Base-by-base conservation (phyloP, 2,888 invertebrate species). In the Xylota sylvarum region DNA sequence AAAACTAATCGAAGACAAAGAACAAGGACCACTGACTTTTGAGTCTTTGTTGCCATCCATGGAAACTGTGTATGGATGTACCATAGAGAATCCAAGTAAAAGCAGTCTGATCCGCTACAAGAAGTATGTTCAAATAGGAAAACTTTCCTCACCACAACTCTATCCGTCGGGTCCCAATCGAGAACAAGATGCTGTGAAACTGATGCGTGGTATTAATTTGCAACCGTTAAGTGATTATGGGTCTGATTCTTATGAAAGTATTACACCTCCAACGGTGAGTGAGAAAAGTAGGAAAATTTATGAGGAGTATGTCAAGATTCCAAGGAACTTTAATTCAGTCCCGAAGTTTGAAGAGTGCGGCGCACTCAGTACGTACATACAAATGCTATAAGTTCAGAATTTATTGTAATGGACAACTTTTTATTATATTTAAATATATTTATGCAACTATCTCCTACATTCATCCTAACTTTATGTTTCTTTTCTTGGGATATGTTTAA, bases 91-190 rank as follows among this genome's bases (percentile, higher is more conserved):
- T 50, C 91, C 92, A 0, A 90, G 90, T 4, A 90, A 90, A 84
- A 88, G 88, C n/a, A 91, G 90, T 84, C 90, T 92, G 89, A 79
- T 74, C 14, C 90, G 91, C 27, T 93, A 93, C 43, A 92, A 91
- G 69, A 91, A 91, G 52, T 92, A 93, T 58, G 91, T 92, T 3
- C 90, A 92, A 88, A 90, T 92, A 81, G 90, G 90, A 4, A 92
- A 92, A 83, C 70, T 92, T 4, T 88, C 89, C 0, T 83, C 89
- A n/a, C 78, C 83, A 6, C 73, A 86, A 37, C 43, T 82, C 9
- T 86, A 86, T 72, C 82, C 74, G 35, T 19, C 84, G 60, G 74
- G 73, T 2, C 76, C 82, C 10, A 88, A 56, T 67, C 90, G 91
- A 0, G 91, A 91, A 46, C 89, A 88, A 30, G 90, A 90, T 48